Evolutionary conservation across 1,140 invertebrate species (phyloP).

Genomic region (Panulirus ornatus): DNA sequence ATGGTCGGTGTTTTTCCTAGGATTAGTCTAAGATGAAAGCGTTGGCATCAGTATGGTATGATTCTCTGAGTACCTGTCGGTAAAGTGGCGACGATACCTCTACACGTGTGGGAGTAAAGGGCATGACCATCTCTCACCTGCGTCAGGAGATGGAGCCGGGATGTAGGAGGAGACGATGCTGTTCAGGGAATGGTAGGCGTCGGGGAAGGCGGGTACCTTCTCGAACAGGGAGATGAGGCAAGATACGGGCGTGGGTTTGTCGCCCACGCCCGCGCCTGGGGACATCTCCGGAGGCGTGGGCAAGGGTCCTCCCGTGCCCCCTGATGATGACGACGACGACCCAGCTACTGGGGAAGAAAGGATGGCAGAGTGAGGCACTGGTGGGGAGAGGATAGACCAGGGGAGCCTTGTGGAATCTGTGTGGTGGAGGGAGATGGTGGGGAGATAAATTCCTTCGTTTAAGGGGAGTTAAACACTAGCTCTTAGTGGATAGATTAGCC

Average conservation of each 20-base stretch:
- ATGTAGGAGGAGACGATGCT: slow-evolving; percentile 72
- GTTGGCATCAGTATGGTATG: too few species aligned
- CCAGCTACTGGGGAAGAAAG: background rate
- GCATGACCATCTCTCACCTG: slow-evolving; percentile 16
- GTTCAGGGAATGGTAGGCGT: slow-evolving; percentile 69
- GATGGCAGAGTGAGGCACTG: background rate
- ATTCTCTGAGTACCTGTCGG: background rate
- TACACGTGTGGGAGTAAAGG: background rate
- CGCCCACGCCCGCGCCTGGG: slow-evolving; percentile 38
- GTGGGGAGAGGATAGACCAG: background rate
- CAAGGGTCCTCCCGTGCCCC: slow-evolving; percentile 8
- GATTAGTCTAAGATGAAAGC: too few species aligned
- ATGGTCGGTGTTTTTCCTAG: too few species aligned
- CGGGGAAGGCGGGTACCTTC: slow-evolving; percentile 59
- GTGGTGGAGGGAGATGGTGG: background rate
- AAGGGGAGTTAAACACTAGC: too few species aligned
- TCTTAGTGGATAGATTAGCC: too few species aligned
- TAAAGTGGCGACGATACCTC: too few species aligned
- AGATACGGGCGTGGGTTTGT: slow-evolving; percentile 56
- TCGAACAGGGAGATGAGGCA: slow-evolving; percentile 72
- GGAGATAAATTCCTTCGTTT: background rate
- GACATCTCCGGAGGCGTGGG: slow-evolving; percentile 33
- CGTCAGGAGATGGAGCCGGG: slow-evolving; percentile 55
- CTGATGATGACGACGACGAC: slow-evolving; percentile 16
- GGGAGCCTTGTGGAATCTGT: background rate